Base-by-base conservation (phyloP, 92 coral and sea anemone genomes). In the Epizoanthus stellaris region DNA sequence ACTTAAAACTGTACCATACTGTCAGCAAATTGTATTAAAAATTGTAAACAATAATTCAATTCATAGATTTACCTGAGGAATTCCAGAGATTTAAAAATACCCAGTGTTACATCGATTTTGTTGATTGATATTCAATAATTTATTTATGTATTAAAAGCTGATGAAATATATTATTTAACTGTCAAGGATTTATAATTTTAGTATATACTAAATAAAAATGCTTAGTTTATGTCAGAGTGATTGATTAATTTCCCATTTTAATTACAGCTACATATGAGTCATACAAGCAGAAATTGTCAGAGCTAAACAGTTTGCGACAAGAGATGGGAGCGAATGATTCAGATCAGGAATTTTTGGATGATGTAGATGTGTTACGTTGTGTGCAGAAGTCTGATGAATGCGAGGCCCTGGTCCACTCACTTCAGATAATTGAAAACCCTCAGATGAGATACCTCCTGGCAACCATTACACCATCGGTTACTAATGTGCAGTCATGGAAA, bases 401-500 rank as follows among this genome's bases (percentile, higher is more conserved):
- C 12, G 98, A 94, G 83, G 86, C 95, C 13, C 90, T 95, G 20
- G 98, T 91, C 1, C 93, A 93, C 57, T 94, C 98, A 21, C 88
- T 95, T 68, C 98, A 95, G 86, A 94, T 91, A 63, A 94, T 95
- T 86, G 98, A 95, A 71, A 92, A 95, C 84, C 98, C 98, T 19
- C 96, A 95, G 58, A 92, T 94, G 98, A 87, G 98, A 73, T 94
- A 89, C 71, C 85, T 95, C 7, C 64, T 91, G 39, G 93, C 94
- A 23, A 80, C 91, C 36, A 88, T 91, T 20, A 73, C 93, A 3
- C 96, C 96, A 17, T 84, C 90, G 12, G 85, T 80, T 11, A 40
- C 70, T 42, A 10, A n/a, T 45, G 61, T 62, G 23, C 59, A 63
- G 25, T 19, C 40, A 4, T 19, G 23, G 45, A 58, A 64, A 61